Percentiles rank a stretch among this genome's conserved stretches.
phyloP scores from a whole-genome alignment of 2,113 vertebrate species.

The Corythaixoides concolor region DNA sequence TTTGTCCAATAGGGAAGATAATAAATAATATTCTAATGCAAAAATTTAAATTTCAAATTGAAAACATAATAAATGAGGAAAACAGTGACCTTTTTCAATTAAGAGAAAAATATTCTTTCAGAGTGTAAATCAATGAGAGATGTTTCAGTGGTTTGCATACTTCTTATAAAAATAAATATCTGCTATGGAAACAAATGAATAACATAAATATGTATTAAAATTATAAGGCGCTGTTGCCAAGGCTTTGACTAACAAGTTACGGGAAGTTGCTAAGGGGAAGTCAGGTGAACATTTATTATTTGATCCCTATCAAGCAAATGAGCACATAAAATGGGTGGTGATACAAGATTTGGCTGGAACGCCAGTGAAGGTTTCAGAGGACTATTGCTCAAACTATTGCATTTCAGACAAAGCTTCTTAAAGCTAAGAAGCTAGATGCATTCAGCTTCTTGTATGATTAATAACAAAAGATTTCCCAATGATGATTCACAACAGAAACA shows the following conservation, averaged over 20 bases:
- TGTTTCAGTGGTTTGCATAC: slow-evolving; percentile 39
- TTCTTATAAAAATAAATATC: slow-evolving; percentile 53
- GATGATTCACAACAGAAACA: background rate
- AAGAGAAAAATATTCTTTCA: slow-evolving; percentile 50
- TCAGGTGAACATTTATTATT: slow-evolving; percentile 66
- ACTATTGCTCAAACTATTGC: background rate
- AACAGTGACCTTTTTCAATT: slow-evolving; percentile 61
- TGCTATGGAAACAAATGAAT: slow-evolving; percentile 61
- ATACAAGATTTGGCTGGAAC: background rate
- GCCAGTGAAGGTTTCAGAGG: background rate
- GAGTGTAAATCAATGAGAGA: slow-evolving; percentile 47
- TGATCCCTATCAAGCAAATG: slow-evolving; percentile 41
- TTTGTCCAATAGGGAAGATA: slow-evolving; percentile 29
- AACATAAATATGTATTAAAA: slow-evolving; percentile 63
- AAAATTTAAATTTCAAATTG: slow-evolving; percentile 60
- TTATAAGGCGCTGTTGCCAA: slow-evolving; percentile 42
- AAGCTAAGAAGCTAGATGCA: background rate
- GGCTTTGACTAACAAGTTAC: slow-evolving; percentile 44
- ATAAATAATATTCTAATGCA: slow-evolving; percentile 47
- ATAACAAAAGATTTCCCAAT: background rate
- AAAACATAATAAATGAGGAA: slow-evolving; percentile 46
- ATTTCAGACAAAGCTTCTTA: background rate
- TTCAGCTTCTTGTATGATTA: background rate
- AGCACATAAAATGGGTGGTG: background rate
- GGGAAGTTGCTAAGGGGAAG: slow-evolving; percentile 69